phyloP scores from a whole-genome alignment of 2,888 invertebrate genomes.

The Hydroisotoma schaefferi region DNA sequence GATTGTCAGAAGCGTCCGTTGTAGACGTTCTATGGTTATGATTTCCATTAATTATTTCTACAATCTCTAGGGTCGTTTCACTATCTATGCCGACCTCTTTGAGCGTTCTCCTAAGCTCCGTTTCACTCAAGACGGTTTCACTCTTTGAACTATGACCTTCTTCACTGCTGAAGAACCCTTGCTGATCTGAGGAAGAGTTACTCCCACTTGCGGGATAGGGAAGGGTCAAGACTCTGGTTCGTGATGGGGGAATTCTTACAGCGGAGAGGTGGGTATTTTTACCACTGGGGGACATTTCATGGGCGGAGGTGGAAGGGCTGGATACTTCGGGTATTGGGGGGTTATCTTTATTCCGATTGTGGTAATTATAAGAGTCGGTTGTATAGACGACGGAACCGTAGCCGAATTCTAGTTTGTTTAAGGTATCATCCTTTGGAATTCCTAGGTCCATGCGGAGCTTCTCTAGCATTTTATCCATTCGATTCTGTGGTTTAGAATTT shows the following conservation, averaged over 20 bases:
- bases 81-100: conserved; percentile 32
- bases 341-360: background rate
- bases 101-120: conserved; percentile 23
- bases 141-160: conserved; percentile 6
- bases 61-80: conserved; percentile 27
- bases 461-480: conserved; percentile 53
- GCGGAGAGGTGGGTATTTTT: too few species aligned
- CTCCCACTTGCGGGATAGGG: too few species aligned
- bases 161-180: background rate
- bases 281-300: background rate
- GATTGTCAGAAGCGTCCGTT: too few species aligned
- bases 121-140: conserved; percentile 27
- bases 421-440: conserved; percentile 50
- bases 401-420: conserved; percentile 50
- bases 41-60: conserved; percentile 23
- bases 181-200: background rate
- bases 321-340: background rate
- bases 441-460: conserved; percentile 54
- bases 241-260: background rate
- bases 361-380: background rate
- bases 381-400: conserved; percentile 41
- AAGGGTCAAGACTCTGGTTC: background rate
- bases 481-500: background rate
- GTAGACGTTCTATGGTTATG: too few species aligned
- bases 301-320: background rate